These are phyloP conservation scores for Daptonema setosum DNA, from an alignment of 2,888 invertebrate genomes.

Conservation along the genomic window DNA sequence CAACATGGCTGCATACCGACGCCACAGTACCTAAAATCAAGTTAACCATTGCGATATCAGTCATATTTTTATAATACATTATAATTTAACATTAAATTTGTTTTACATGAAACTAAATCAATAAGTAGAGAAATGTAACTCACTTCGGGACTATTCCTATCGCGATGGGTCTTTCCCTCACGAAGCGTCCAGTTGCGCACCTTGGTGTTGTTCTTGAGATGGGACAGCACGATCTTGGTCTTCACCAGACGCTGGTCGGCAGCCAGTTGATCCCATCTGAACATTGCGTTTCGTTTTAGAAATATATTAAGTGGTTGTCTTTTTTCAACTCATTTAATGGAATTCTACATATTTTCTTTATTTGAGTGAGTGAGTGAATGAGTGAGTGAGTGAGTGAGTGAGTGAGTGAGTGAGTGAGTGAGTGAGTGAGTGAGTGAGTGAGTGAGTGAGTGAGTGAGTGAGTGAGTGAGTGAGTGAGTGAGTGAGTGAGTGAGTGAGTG, in stretches of 20 bases:
- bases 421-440: too few species aligned
- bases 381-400: too few species aligned
- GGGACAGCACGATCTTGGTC: constrained; percentile 13
- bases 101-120: too few species aligned
- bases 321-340: too few species aligned
- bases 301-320: too few species aligned
- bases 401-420: too few species aligned
- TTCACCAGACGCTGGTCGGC: constrained; percentile 21
- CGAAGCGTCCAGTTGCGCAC: constrained; percentile 25
- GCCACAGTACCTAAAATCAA: background rate
- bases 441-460: too few species aligned
- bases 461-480: too few species aligned
- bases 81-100: too few species aligned
- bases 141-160: background rate
- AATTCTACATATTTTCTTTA: too few species aligned
- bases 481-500: too few species aligned
- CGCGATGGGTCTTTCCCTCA: constrained; percentile 22
- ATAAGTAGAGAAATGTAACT: background rate
- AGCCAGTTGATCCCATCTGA: constrained; percentile 22
- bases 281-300: background rate
- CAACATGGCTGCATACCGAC: constrained; percentile 1
- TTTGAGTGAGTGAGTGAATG: too few species aligned
- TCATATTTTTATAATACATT: background rate
- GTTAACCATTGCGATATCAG: background rate
- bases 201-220: constrained; percentile 26